These are phyloP conservation scores for Bryconaethiops microstoma DNA, from an alignment of 2,797 vertebrate species.

Conservation along the genomic window DNA sequence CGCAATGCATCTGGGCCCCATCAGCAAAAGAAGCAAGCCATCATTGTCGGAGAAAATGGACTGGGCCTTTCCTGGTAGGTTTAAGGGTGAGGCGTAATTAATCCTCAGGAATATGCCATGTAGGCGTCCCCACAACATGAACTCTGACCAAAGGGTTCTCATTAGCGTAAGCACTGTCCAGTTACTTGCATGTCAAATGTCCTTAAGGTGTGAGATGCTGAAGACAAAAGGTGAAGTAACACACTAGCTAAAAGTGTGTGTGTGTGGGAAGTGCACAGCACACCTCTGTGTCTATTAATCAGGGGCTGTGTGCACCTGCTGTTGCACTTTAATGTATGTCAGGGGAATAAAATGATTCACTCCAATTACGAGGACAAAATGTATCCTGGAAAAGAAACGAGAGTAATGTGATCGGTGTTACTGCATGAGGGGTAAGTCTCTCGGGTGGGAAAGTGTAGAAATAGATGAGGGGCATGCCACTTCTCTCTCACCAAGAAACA, in stretches of 20 bases:
- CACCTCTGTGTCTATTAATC: slow-evolving; percentile 53
- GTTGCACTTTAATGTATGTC: slow-evolving; percentile 54
- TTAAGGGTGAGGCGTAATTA: slow-evolving; percentile 39
- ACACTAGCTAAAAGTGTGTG: slow-evolving; percentile 5
- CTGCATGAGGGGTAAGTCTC: slow-evolving; percentile 15
- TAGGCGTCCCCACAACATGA: neutral
- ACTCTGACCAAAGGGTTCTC: slow-evolving; percentile 20
- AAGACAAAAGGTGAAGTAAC: slow-evolving; percentile 23
- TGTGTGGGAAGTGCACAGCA: slow-evolving; percentile 30
- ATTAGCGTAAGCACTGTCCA: slow-evolving; percentile 35
- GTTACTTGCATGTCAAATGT: slow-evolving; percentile 12
- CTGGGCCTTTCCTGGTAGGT: slow-evolving; percentile 10
- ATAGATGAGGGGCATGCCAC: slow-evolving; percentile 9
- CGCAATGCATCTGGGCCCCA: slow-evolving; percentile 38
- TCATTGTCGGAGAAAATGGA: slow-evolving; percentile 44
- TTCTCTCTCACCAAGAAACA: neutral
- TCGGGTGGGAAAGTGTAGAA: slow-evolving; percentile 13
- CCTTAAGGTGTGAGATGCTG: slow-evolving; percentile 11
- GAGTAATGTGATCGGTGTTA: slow-evolving; percentile 21
- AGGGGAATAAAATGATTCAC: slow-evolving; percentile 55
- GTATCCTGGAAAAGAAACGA: slow-evolving; percentile 22
- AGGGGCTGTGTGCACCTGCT: slow-evolving; percentile 36
- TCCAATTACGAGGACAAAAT: slow-evolving; percentile 43
- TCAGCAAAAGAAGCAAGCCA: slow-evolving; percentile 33
- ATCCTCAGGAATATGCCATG: slow-evolving; percentile 10